Conservation (phyloP, 2,797 vertebrate genomes). For the Pangasius sanitwongsei region DNA sequence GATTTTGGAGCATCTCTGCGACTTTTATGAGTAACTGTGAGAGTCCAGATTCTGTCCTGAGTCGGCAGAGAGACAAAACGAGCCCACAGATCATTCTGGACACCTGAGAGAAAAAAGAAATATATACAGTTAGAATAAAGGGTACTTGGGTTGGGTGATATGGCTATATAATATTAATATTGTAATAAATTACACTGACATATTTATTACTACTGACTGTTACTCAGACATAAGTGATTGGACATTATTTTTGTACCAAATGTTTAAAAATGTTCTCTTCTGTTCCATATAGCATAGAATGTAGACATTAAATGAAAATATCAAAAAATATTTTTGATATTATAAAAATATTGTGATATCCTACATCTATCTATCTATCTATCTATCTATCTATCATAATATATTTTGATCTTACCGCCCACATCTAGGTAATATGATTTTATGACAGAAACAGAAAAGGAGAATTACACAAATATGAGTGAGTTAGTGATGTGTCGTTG, state of each 20-base stretch:
- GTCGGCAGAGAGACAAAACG: constrained; percentile 85
- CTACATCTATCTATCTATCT: neutral
- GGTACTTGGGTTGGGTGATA: neutral
- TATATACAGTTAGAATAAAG: constrained; percentile 1
- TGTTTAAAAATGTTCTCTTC: neutral
- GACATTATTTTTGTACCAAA: neutral
- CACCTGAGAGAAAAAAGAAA: constrained; percentile 69
- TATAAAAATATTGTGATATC: neutral
- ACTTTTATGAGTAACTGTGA: constrained; percentile 72
- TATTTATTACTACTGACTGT: neutral
- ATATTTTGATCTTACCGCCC: neutral
- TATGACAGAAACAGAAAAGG: neutral
- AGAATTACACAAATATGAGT: neutral
- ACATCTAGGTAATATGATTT: neutral
- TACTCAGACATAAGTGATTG: neutral
- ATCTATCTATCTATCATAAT: neutral
- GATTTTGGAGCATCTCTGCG: constrained; percentile 25
- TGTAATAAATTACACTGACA: neutral
- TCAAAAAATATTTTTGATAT: neutral
- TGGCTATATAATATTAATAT: neutral
- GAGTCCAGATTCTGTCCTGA: constrained; percentile 87
- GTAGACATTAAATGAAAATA: neutral
- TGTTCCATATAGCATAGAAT: neutral
- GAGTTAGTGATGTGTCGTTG: neutral
- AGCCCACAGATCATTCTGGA: constrained; percentile 85